Evolutionary conservation across 2,888 invertebrate genomes (phyloP).

Genomic region (Eremobia ochroleuca): DNA sequence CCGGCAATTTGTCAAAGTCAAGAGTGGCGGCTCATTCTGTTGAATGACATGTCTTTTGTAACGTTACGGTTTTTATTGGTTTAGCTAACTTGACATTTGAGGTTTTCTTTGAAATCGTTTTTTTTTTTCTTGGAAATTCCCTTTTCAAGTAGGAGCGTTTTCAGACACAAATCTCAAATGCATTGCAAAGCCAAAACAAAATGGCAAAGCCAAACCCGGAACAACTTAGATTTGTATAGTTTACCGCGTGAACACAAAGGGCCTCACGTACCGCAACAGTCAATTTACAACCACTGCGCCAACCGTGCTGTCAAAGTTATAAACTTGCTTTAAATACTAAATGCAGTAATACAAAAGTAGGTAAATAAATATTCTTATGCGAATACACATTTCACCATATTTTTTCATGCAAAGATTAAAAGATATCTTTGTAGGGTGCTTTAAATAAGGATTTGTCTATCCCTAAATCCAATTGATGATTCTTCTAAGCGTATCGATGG

Average conservation of each 20-base stretch:
- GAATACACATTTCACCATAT: not conserved
- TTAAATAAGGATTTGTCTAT: too few relatives aligned
- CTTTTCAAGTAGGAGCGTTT: too few relatives aligned
- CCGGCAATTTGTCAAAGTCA: slow-evolving; percentile 65
- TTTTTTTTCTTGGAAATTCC: not conserved
- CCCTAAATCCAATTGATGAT: too few relatives aligned
- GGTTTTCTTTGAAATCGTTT: not conserved
- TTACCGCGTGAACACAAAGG: not conserved
- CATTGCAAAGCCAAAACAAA: too few relatives aligned
- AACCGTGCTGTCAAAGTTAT: not conserved
- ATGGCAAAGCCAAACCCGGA: not conserved
- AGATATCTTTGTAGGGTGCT: too few relatives aligned
- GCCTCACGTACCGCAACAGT: not conserved
- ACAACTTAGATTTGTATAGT: not conserved
- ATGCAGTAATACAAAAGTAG: too few relatives aligned
- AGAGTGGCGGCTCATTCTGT: slow-evolving; percentile 47
- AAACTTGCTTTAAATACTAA: too few relatives aligned
- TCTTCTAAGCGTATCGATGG: too few relatives aligned
- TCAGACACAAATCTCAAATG: not conserved
- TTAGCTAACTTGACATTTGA: slow-evolving; percentile 15
- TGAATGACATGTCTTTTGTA: slow-evolving; percentile 51
- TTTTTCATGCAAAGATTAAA: too few relatives aligned
- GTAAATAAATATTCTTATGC: not conserved
- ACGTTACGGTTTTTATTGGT: slow-evolving; percentile 51
- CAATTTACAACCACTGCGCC: not conserved